A percentile compares a stretch with the other conserved stretches of the same genome.
Conservation (phyloP, 64 coral and sea anemone genomes). For the Montipora efflorescens region DNA sequence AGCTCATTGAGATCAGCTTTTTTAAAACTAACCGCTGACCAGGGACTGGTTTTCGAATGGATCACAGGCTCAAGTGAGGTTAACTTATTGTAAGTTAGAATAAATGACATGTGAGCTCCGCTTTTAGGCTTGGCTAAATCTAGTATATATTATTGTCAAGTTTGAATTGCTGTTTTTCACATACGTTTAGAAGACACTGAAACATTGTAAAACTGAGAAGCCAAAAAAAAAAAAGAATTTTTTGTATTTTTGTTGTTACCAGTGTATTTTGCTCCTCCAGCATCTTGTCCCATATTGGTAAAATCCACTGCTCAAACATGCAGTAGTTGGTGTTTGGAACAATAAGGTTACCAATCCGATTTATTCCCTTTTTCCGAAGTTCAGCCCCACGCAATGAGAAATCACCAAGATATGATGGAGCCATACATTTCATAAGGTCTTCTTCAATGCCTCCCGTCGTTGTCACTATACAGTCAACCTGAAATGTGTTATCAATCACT, state of each 20-base stretch:
- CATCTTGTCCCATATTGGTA: constrained; percentile 86
- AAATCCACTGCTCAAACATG: constrained; percentile 87
- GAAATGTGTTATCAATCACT: not conserved
- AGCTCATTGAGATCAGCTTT: no score
- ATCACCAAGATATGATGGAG: constrained; percentile 93
- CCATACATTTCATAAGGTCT: constrained; percentile 97
- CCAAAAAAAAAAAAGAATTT: no score
- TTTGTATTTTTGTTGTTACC: not conserved
- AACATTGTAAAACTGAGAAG: no score
- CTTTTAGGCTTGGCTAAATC: no score
- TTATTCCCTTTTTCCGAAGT: constrained; percentile 82
- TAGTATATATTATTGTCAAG: no score
- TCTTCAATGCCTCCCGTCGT: constrained; percentile 98
- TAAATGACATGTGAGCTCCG: no score
- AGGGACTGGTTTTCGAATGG: no score
- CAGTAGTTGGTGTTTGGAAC: constrained; percentile 98
- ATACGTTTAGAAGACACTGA: no score
- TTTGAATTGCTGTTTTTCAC: no score
- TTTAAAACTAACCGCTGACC: no score
- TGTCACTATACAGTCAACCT: constrained; percentile 95
- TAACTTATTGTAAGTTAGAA: no score
- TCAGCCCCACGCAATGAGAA: constrained; percentile 75
- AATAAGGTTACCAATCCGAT: constrained; percentile 95
- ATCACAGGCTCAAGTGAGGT: no score
- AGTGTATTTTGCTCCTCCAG: constrained; percentile 84